Conservation (phyloP, 2,797 vertebrate species). For the Sardinella longiceps region DNA sequence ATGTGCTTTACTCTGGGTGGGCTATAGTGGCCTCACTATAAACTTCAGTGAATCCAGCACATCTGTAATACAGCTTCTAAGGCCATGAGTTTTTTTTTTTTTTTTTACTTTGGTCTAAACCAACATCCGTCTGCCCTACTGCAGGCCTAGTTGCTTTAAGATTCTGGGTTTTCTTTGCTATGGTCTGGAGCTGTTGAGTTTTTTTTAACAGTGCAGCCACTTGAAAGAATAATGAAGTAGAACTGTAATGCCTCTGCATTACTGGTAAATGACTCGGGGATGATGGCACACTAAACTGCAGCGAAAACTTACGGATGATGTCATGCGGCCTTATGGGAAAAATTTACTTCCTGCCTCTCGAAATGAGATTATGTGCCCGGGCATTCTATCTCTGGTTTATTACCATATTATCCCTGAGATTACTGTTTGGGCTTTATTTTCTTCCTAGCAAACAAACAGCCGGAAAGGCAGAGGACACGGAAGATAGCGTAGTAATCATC, state of each 20-base stretch:
- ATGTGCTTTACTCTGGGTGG: constrained; percentile 57
- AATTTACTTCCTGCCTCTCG: constrained; percentile 61
- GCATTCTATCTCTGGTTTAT: constrained; percentile 70
- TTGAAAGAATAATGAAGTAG: constrained; percentile 25
- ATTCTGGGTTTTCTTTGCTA: constrained; percentile 20
- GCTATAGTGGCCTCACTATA: constrained; percentile 55
- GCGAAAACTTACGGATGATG: constrained; percentile 11
- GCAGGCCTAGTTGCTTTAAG: neutral
- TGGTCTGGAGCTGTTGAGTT: constrained; percentile 6
- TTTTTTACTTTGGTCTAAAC: constrained; percentile 45
- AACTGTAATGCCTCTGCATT: neutral
- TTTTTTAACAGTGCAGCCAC: neutral
- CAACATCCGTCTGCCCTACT: constrained; percentile 57
- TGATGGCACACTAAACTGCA: neutral
- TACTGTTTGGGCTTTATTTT: constrained; percentile 52
- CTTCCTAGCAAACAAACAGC: constrained; percentile 57
- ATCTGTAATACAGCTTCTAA: constrained; percentile 59
- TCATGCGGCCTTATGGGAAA: constrained; percentile 63
- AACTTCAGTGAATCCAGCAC: constrained; percentile 56
- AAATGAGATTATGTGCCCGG: constrained; percentile 60
- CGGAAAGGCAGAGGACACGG: constrained; percentile 44
- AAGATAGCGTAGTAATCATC: neutral
- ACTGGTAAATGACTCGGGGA: neutral
- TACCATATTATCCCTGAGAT: constrained; percentile 66
- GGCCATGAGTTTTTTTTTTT: constrained; percentile 38